phyloP scores from a whole-genome alignment of 2,113 vertebrate genomes.

The Solenodon paradoxus region DNA sequence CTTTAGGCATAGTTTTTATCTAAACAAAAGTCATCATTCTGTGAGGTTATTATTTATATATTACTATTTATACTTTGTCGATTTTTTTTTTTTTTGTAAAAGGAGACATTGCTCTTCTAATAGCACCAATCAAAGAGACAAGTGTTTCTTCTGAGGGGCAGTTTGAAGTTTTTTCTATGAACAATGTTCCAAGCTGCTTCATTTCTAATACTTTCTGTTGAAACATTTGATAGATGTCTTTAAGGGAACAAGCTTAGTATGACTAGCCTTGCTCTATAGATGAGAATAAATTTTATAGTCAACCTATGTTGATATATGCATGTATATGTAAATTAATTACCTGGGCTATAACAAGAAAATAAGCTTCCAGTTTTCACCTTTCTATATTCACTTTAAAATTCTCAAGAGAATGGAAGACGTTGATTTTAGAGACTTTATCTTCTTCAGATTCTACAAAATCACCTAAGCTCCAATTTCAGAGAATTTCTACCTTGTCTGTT shows the following conservation, averaged over 20 bases:
- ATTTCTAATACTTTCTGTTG: background rate
- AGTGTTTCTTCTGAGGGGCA: background rate
- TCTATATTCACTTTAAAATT: background rate
- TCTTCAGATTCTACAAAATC: background rate
- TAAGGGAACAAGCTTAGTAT: background rate
- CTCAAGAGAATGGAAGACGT: background rate
- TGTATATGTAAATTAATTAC: background rate
- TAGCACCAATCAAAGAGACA: background rate
- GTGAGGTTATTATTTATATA: background rate
- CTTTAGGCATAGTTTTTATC: background rate
- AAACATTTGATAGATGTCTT: background rate
- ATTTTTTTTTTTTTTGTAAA: background rate
- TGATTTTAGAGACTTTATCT: background rate
- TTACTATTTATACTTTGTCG: background rate
- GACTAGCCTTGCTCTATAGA: background rate
- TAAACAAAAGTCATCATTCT: background rate
- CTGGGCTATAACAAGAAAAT: background rate
- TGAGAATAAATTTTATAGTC: background rate
- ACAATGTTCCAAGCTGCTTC: background rate
- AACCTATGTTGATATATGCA: background rate
- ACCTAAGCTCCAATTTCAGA: background rate
- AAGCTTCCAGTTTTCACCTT: background rate
- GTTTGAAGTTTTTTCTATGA: background rate
- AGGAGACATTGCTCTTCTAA: background rate
- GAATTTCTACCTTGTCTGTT: conserved; percentile 14